Evolutionary conservation across 2,888 invertebrate genomes (phyloP), one percentile per base, ranked within the genome.

Genomic region (Drosophila kanekoi): DNA sequence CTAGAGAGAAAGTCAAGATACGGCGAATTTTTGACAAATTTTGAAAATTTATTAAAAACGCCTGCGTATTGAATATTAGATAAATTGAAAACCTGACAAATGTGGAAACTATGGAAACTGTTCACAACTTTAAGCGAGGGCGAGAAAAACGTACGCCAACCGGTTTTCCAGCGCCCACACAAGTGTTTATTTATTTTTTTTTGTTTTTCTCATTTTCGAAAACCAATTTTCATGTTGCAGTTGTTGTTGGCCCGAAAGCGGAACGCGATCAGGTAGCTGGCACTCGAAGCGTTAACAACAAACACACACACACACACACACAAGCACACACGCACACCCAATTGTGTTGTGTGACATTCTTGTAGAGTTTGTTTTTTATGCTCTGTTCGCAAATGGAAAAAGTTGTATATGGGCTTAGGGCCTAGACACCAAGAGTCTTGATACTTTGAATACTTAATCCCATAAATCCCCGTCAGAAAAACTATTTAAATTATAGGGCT

Each of bases 11-110:
- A 28, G 23, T 32, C 37, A 58, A 38, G 6, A 62, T 43, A 16
- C 44, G 32, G 28, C 13, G 38, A 43, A 60, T 45, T 58, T 69
- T 74, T 87, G 82, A 87, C 79, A 85, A 83, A 83, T 83, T 77
- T 67, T 67, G 45, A 47, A 38, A 70, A 81, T 81, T 87, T 87
- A 71, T 81, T 64, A 57, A 45, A 64, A 51, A 48, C 52, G 57
- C 35, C 54, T 64, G 72, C 38, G 38, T 33, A 51, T 41, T 53
- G 18, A 68, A 57, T 40, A 40, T 43, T 35, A 13, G 13, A 47
- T 35, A 23, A 6, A 38, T 38, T 49, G 41, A 53, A 38, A 43
- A 54, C 47, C 40, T 10, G 49, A 60, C 49, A 65, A 61, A 54
- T 74, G 57, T 2, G 44, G 41, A 59, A 62, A 41, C 43, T 48